These are phyloP conservation scores for Diorhabda sublineata DNA, from an alignment of 1,140 invertebrate genomes.

Conservation along the genomic window DNA sequence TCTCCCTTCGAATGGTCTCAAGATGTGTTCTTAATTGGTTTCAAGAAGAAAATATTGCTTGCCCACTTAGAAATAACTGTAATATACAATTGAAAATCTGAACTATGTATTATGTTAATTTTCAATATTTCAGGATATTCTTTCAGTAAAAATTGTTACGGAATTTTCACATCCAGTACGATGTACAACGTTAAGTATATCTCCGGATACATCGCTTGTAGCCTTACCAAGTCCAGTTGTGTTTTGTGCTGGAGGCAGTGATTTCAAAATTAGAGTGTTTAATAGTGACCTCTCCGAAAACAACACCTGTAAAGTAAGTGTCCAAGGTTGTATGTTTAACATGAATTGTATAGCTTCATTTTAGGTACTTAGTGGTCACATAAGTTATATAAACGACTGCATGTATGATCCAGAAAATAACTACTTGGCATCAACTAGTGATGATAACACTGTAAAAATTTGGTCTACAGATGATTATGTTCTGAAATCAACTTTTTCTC, in stretches of 20 bases:
- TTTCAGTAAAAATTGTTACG: constrained; percentile 34
- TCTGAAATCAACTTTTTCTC: constrained; percentile 55
- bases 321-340: background rate
- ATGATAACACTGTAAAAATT: constrained; percentile 70
- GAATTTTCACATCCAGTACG: constrained; percentile 53
- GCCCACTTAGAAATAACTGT: constrained; percentile 35
- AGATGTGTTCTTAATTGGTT: constrained; percentile 43
- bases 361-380: constrained; percentile 61
- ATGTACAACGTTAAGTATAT: constrained; percentile 55
- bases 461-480: constrained; percentile 59
- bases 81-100: constrained; percentile 11
- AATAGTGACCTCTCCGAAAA: constrained; percentile 54
- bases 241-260: constrained; percentile 55
- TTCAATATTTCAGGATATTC: constrained; percentile 34
- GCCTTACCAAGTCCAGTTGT: constrained; percentile 56
- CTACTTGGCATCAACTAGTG: constrained; percentile 67
- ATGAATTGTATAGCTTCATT: constrained; percentile 14
- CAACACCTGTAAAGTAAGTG: constrained; percentile 48
- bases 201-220: constrained; percentile 59
- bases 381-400: constrained; percentile 66
- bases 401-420: constrained; percentile 66
- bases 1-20: constrained; percentile 45
- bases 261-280: constrained; percentile 55
- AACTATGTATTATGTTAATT: constrained; percentile 10
- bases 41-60: constrained; percentile 39